A percentile compares a stretch with the other conserved stretches of the same genome.
Conservation (phyloP, 2,113 vertebrate genomes). For the Scomber colias region DNA sequence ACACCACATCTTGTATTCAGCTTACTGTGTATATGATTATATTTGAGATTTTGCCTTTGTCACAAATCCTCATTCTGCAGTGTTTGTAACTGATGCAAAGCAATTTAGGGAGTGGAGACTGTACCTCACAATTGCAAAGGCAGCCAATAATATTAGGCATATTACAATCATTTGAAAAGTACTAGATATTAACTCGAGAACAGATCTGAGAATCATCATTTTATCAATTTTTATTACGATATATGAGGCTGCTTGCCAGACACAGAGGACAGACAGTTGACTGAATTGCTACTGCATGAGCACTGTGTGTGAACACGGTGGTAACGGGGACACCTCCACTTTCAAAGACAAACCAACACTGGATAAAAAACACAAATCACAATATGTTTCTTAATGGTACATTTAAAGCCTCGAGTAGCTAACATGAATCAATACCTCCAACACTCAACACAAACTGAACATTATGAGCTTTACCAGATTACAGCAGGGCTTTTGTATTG, state of each 20-base stretch:
- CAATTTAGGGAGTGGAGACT: too few species aligned
- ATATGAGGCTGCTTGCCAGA: background rate
- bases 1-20: too few species aligned
- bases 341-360: background rate
- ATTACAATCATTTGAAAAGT: too few species aligned
- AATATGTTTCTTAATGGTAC: background rate
- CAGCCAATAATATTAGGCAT: too few species aligned
- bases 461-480: conserved; percentile 1
- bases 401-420: background rate
- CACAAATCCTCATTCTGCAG: too few species aligned
- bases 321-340: background rate
- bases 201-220: background rate
- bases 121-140: too few species aligned
- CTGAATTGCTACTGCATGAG: background rate
- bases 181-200: too few species aligned
- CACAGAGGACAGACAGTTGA: background rate
- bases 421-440: background rate
- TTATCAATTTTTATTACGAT: background rate
- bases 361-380: background rate
- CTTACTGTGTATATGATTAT: too few species aligned
- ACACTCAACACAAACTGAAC: conserved; percentile 1
- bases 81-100: too few species aligned
- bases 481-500: background rate
- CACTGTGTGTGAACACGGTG: background rate
- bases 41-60: too few species aligned